Evolutionary conservation across 1,140 invertebrate genomes (phyloP).

Genomic region (Aradophagus sp.): DNA sequence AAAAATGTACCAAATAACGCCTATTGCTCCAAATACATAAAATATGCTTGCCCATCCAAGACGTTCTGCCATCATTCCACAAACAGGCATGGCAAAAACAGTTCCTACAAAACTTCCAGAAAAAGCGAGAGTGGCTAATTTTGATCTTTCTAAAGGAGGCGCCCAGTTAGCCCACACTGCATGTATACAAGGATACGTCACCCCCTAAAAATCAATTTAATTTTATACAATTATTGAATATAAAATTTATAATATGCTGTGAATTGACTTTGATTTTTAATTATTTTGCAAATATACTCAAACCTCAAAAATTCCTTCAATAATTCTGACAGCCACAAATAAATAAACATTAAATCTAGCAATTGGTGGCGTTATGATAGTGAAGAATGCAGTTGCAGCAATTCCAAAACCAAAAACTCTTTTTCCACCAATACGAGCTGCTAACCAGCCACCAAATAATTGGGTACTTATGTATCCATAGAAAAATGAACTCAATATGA

Average conservation of each 20-base stretch:
- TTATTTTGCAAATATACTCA: too few species aligned
- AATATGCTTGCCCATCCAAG: conserved; percentile 92
- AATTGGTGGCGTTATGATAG: conserved; percentile 86
- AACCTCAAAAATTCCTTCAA: conserved; percentile 94
- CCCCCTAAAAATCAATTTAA: conserved; percentile 78
- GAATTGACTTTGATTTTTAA: too few species aligned
- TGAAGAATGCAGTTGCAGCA: conserved; percentile 85
- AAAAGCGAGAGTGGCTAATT: conserved; percentile 85
- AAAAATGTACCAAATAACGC: conserved; percentile 81
- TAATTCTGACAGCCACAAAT: conserved; percentile 83
- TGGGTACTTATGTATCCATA: conserved; percentile 87
- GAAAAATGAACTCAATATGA: conserved; percentile 91
- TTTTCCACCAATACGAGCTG: conserved; percentile 81
- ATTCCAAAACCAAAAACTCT: conserved; percentile 87
- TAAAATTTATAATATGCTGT: too few species aligned
- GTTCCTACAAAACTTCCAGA: conserved; percentile 89
- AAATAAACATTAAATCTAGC: conserved; percentile 82
- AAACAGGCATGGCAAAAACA: conserved; percentile 85
- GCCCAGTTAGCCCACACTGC: conserved; percentile 92
- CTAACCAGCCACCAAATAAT: conserved; percentile 84
- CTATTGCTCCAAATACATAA: conserved; percentile 88
- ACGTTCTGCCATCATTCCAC: conserved; percentile 81
- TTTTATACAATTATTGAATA: background rate
- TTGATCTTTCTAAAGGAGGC: conserved; percentile 87
- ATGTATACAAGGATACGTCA: conserved; percentile 93